Conservation (phyloP, 1,140 invertebrate genomes). For the Druon quercuslanigerum region DNA sequence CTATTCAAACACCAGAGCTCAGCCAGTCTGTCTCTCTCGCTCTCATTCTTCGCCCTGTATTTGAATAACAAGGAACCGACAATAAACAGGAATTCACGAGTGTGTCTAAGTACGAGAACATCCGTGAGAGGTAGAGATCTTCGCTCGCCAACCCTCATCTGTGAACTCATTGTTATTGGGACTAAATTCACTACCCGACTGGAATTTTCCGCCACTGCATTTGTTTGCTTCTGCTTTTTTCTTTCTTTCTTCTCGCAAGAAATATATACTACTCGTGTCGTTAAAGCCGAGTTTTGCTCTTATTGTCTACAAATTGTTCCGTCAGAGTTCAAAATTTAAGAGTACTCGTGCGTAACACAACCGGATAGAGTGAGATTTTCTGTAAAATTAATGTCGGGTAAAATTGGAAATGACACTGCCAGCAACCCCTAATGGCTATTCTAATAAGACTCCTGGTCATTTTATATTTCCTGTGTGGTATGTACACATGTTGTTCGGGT, state of each 20-base stretch:
- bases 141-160: constrained; percentile 1
- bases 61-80: constrained; percentile 42
- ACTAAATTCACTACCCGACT: constrained; percentile 19
- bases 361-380: constrained; percentile 15
- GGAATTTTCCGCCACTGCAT: constrained; percentile 18
- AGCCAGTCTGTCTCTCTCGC: neutral
- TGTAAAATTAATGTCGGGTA: constrained; percentile 4
- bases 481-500: neutral
- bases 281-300: neutral
- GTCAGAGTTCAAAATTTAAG: neutral
- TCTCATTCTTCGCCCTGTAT: constrained; percentile 5
- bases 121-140: neutral
- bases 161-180: constrained; percentile 23
- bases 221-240: neutral
- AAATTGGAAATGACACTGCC: neutral
- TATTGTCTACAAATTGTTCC: neutral
- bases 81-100: constrained; percentile 40
- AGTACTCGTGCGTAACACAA: neutral
- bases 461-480: constrained; percentile 9
- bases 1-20: constrained; percentile 35
- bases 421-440: neutral
- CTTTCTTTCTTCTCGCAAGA: neutral
- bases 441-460: constrained; percentile 13
- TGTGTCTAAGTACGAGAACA: constrained; percentile 7
- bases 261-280: constrained; percentile 12